A percentile compares a stretch with the other conserved stretches of the same genome.
Conservation (phyloP, 2,113 vertebrate genomes). For the Chlamydotis undulata region DNA sequence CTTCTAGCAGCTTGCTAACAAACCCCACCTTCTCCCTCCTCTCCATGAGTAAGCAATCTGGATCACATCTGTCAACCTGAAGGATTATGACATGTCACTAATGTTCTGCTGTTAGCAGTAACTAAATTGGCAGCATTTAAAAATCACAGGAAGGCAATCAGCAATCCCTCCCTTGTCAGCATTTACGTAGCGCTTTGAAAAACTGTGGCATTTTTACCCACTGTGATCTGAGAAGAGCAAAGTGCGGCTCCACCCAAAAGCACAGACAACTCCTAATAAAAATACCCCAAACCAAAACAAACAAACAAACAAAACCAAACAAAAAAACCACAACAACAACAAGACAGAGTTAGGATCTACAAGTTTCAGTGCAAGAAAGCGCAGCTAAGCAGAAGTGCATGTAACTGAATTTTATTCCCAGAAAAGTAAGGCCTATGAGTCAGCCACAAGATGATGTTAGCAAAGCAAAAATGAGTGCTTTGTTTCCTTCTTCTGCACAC, state of each 20-base stretch:
- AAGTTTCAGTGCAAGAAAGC: background rate
- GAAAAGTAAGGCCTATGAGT: conserved; percentile 37
- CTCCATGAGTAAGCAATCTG: background rate
- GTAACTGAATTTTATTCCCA: background rate
- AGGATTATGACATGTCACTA: background rate
- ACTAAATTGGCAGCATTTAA: background rate
- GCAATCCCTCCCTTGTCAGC: background rate
- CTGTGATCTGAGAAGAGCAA: background rate
- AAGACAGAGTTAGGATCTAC: background rate
- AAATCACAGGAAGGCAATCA: background rate
- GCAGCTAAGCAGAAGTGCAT: background rate
- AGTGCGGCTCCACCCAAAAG: background rate
- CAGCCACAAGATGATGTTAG: conserved; percentile 26
- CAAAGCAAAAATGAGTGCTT: conserved; percentile 26
- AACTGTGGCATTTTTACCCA: rapidly evolving
- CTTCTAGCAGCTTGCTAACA: background rate
- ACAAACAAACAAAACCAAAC: background rate
- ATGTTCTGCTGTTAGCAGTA: background rate
- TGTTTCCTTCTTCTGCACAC: background rate
- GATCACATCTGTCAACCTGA: background rate
- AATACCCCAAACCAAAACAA: background rate
- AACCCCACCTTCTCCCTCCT: conserved; percentile 6
- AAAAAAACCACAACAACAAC: background rate
- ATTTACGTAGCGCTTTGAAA: background rate
- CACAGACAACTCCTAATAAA: background rate